These are phyloP conservation scores for Psittacula cyanocephala DNA, from an alignment of 2,113 vertebrate genomes.

Conservation along the genomic window DNA sequence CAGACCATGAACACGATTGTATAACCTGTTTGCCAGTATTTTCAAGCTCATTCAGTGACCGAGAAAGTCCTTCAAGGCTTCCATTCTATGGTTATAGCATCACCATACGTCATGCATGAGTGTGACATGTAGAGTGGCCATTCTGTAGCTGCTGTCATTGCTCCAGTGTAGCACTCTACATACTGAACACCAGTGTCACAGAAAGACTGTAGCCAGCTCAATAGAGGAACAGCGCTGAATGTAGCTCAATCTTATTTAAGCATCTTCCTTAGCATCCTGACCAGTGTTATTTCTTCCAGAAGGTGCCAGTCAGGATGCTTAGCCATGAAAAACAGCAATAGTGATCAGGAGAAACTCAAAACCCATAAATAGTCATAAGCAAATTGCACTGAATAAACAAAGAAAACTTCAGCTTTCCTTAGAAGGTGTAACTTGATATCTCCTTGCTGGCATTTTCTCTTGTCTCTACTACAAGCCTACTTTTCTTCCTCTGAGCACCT, in stretches of 20 bases:
- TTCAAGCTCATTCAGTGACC: background rate
- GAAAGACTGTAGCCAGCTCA: background rate
- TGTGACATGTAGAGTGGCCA: background rate
- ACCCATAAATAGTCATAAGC: background rate
- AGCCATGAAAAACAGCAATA: background rate
- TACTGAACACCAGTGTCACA: fast-evolving
- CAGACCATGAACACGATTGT: background rate
- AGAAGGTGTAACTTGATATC: background rate
- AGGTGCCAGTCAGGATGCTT: background rate
- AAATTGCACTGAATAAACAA: background rate
- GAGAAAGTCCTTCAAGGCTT: background rate
- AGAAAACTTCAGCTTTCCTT: background rate
- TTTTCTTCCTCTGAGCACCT: background rate
- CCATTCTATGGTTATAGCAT: background rate
- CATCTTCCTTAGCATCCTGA: background rate
- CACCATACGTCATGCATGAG: background rate
- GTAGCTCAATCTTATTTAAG: background rate
- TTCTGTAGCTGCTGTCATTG: background rate
- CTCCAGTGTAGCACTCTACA: background rate
- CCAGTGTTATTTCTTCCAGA: background rate
- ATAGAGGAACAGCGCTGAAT: background rate
- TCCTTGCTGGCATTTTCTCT: background rate
- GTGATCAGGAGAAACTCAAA: background rate
- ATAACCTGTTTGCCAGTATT: background rate
- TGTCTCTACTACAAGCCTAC: background rate